Evolutionary conservation across 2,888 invertebrate species (phyloP), one percentile per base, ranked within the genome.

Genomic region (Petrolisthes manimaculis): DNA sequence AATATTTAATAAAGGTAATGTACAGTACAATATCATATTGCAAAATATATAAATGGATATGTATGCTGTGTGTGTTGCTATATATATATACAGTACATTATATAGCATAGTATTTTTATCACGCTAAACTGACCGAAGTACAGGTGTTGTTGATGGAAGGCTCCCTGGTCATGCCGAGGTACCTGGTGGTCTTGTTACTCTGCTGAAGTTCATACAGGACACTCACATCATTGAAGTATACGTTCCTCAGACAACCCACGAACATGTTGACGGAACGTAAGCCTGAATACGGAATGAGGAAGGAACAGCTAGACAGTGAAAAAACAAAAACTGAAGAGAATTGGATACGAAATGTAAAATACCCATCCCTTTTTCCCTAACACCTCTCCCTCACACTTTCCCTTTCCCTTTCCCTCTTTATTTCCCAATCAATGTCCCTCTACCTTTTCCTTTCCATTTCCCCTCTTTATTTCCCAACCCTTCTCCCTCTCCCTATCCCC

Each of bases 151-250:
- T 51, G 51, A 89, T 51, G 24, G 88, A 78, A 1, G 74, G 24
- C 14, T 81, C 8, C 21, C 71, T 18, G 0, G 67, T 85, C n/a
- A 56, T 18, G 67, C 88, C 88, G 69, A 21, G n/a, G 77, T 85
- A 89, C 4, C 82, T 74, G 3, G 88, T 85, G 18, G 85, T 77
- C 18, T 75, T 77, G 54, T 85, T 85, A 4, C 61, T 24, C 71
- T 56, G 55, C 14, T 78, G 54, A 90, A 98, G 93, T 92, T 97
- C 97, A 93, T 97, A 97, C 90, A 98, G 94, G 91, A 98, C 97
- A 0, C 97, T 97, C 56, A 97, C 96, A 92, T 97, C 97, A 93
- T 98, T 98, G 93, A 97, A 97, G 93, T 97, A 98, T 80, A 98
- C 97, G 93, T 97, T 97, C 92, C 97, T 97, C 69, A 98, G 93